A percentile compares a stretch with the other conserved stretches of the same genome.
Conservation (phyloP, 2,888 invertebrate species). For the Andrena camellia region DNA sequence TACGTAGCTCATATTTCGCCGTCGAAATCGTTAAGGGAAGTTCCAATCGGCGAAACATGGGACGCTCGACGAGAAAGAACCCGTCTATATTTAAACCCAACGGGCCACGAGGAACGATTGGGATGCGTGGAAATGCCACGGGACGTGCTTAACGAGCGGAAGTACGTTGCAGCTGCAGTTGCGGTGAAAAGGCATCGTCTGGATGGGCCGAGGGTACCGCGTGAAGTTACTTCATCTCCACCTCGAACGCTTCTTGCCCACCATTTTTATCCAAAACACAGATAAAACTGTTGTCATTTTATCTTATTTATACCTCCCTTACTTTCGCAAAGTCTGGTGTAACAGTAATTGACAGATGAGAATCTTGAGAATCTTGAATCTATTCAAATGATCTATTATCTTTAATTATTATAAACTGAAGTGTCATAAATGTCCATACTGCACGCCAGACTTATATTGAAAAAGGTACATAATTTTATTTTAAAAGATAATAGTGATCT, state of each 20-base stretch:
- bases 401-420: too few relatives aligned
- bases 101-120: slow-evolving; percentile 66
- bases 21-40: slow-evolving; percentile 38
- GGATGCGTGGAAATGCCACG: slow-evolving; percentile 74
- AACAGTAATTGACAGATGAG: neutral
- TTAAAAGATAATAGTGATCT: too few relatives aligned
- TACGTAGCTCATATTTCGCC: slow-evolving; percentile 9
- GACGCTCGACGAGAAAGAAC: slow-evolving; percentile 46
- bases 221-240: slow-evolving; percentile 17
- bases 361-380: neutral
- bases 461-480: too few relatives aligned
- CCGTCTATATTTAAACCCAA: slow-evolving; percentile 71
- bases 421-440: too few relatives aligned
- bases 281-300: neutral
- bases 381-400: too few relatives aligned
- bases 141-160: slow-evolving; percentile 77
- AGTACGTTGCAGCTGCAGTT: slow-evolving; percentile 73
- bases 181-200: slow-evolving; percentile 48
- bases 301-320: neutral
- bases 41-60: slow-evolving; percentile 50
- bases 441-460: too few relatives aligned
- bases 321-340: neutral
- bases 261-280: neutral
- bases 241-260: neutral
- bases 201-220: neutral